Conservation (phyloP, 2,888 invertebrate genomes). For the Cryptus armator region DNA sequence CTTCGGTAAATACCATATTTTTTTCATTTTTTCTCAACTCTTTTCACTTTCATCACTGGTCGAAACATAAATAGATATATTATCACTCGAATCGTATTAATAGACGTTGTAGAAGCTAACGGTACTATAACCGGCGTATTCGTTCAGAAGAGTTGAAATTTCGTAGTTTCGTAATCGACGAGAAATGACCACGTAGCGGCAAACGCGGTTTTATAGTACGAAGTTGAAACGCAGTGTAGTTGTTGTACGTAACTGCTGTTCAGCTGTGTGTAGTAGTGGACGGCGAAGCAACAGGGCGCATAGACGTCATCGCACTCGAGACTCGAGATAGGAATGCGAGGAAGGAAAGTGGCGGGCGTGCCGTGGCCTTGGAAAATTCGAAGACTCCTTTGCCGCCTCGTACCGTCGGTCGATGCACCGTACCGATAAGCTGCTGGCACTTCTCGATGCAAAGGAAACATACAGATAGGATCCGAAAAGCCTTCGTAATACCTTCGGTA, state of each 20-base stretch:
- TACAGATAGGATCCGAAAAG: not conserved
- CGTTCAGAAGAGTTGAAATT: not conserved
- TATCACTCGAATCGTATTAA: not conserved
- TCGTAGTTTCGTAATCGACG: not conserved
- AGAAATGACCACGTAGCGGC: not conserved
- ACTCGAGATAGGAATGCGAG: conserved; percentile 62
- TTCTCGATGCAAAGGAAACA: not conserved
- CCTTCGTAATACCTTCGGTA: conserved; percentile 20
- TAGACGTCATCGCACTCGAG: conserved; percentile 57
- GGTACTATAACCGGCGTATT: not conserved
- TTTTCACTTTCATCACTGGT: not conserved
- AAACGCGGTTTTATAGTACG: conserved; percentile 1
- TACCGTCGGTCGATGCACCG: conserved; percentile 49
- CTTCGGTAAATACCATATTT: not conserved
- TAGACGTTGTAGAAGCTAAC: not conserved
- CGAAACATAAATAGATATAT: not conserved
- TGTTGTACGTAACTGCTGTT: not conserved
- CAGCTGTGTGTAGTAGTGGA: conserved; percentile 7
- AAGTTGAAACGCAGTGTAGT: not conserved
- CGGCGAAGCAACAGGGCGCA: conserved; percentile 58
- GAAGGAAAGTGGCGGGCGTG: conserved; percentile 67
- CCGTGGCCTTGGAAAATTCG: conserved; percentile 67
- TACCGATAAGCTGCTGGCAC: conserved; percentile 36
- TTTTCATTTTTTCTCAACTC: not conserved
- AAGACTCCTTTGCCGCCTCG: conserved; percentile 50